A percentile compares a stretch with the other conserved stretches of the same genome.
phyloP scores from a whole-genome alignment of 2,113 vertebrate genomes.

The Dromiciops gliroides region DNA sequence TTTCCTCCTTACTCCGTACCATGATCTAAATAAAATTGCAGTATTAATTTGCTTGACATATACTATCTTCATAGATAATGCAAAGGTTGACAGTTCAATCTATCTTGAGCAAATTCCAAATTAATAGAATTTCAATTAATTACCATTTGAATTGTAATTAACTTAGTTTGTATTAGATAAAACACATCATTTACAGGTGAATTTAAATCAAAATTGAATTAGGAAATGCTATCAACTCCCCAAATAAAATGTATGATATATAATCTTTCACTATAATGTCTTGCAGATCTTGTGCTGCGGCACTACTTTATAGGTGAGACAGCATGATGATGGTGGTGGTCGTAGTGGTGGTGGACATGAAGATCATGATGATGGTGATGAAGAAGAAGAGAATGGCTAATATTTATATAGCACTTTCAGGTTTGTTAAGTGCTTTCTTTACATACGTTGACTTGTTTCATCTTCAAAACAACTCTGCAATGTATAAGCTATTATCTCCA shows the following conservation, averaged over 20 bases:
- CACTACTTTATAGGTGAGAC: not conserved
- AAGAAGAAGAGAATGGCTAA: not conserved
- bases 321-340: not conserved
- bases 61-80: not conserved
- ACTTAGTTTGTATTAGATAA: conserved; percentile 25
- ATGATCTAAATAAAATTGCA: not conserved
- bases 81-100: not conserved
- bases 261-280: not conserved
- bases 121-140: conserved; percentile 29
- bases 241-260: not conserved
- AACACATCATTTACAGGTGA: not conserved
- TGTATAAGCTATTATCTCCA: not conserved
- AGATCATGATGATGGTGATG: not conserved
- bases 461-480: not conserved
- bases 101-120: not conserved
- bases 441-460: not conserved
- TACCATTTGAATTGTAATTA: not conserved
- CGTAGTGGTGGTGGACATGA: too few species aligned
- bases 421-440: not conserved
- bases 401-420: not conserved
- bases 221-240: not conserved
- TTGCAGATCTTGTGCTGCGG: not conserved
- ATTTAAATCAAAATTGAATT: conserved; percentile 24
- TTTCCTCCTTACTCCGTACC: not conserved
- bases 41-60: not conserved